Conservation (phyloP, 2,797 vertebrate genomes). For the Agapornis canus region DNA sequence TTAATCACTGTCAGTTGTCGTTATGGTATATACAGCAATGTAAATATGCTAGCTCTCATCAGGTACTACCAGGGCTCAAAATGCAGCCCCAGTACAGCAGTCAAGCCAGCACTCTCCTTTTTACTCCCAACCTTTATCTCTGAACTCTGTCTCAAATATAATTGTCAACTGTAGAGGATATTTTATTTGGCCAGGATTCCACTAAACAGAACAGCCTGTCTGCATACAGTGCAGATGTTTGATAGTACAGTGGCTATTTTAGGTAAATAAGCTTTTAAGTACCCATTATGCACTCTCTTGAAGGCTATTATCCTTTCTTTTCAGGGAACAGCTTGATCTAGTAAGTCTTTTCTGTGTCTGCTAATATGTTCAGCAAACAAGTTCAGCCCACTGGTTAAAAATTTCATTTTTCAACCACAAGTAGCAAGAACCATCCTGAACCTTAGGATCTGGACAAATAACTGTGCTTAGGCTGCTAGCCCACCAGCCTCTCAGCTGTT, state of each 20-base stretch:
- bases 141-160: conserved; percentile 36
- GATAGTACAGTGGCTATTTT: conserved; percentile 41
- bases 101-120: background rate
- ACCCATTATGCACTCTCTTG: background rate
- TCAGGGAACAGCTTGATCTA: conserved; percentile 5
- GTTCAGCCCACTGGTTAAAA: conserved; percentile 11
- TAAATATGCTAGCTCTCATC: conserved; percentile 18
- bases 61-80: background rate
- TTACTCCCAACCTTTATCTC: conserved; percentile 21
- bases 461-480: background rate
- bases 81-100: background rate
- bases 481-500: conserved; percentile 10
- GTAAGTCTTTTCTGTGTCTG: background rate
- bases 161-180: conserved; percentile 41
- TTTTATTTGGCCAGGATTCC: conserved; percentile 38
- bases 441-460: background rate
- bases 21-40: conserved; percentile 22
- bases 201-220: conserved; percentile 33
- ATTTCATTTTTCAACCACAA: background rate
- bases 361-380: background rate
- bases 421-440: background rate
- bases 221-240: conserved; percentile 38
- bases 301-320: conserved; percentile 19
- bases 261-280: conserved; percentile 58
- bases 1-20: conserved; percentile 35